phyloP scores from a whole-genome alignment of 2,113 vertebrate species.

The Passerina amoena region DNA sequence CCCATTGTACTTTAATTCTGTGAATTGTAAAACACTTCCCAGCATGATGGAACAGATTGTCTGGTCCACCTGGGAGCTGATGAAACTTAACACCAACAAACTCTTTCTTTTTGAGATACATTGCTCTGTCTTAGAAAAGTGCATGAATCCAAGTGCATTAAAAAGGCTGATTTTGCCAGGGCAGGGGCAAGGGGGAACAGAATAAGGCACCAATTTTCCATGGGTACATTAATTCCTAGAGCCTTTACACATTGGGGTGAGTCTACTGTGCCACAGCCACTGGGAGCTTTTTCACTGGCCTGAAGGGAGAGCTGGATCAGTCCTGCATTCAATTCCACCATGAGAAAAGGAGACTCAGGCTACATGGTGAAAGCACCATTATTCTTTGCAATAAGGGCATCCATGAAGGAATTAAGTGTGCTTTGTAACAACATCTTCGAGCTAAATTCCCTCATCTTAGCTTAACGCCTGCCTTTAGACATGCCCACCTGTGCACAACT shows the following conservation, averaged over 20 bases:
- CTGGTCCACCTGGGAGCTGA: not conserved
- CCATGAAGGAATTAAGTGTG: not conserved
- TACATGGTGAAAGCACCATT: not conserved
- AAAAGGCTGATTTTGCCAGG: not conserved
- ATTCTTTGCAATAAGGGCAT: not conserved
- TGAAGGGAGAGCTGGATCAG: not conserved
- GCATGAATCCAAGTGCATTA: not conserved
- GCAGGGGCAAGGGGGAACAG: not conserved
- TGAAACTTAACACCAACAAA: not conserved
- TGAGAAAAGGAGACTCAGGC: not conserved
- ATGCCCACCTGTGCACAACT: not conserved
- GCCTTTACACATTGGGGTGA: not conserved
- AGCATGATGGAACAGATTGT: slow-evolving; percentile 5
- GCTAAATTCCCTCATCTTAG: not conserved
- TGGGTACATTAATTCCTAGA: not conserved
- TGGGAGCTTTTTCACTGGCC: not conserved
- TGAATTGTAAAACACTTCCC: slow-evolving; percentile 21
- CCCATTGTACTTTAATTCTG: slow-evolving; percentile 21
- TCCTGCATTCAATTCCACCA: not conserved
- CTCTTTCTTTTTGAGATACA: not conserved
- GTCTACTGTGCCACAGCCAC: not conserved
- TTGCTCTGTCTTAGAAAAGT: not conserved
- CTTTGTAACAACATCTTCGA: not conserved
- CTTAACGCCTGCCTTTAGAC: not conserved
- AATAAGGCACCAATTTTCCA: not conserved